Conservation (phyloP, 2,113 vertebrate species). For the Gracilinanus agilis region DNA sequence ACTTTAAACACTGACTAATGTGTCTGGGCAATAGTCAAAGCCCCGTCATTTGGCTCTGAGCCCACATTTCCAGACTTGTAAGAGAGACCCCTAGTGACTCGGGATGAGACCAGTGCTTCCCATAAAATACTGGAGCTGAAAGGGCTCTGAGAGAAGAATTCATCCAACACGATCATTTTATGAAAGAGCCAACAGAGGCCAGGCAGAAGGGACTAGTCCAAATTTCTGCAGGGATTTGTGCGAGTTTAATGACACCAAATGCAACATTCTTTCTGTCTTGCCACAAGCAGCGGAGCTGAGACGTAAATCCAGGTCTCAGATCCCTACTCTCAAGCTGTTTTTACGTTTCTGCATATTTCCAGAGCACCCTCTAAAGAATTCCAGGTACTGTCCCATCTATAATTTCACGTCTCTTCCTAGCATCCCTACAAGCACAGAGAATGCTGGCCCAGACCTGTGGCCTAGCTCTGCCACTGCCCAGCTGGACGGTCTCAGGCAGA, state of each 20-base stretch:
- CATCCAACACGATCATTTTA: background rate
- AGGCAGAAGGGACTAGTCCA: background rate
- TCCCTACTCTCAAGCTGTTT: background rate
- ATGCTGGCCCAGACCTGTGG: background rate
- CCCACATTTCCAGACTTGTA: background rate
- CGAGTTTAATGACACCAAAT: background rate
- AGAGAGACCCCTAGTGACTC: background rate
- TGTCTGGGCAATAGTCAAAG: background rate
- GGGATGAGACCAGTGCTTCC: background rate
- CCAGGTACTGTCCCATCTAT: background rate
- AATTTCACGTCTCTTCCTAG: background rate
- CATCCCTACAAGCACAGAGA: background rate
- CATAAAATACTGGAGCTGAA: background rate
- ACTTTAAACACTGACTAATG: background rate
- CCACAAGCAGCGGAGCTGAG: background rate
- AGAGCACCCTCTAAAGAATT: background rate
- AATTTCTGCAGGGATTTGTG: background rate
- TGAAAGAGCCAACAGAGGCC: background rate
- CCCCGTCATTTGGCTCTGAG: background rate
- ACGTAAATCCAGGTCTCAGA: background rate
- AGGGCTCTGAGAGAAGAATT: background rate
- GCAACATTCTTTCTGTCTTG: background rate
- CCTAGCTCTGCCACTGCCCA: background rate
- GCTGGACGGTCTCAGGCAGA: background rate
- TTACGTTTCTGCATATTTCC: background rate